phyloP scores from a whole-genome alignment of 2,888 invertebrate species.

The Galerucella pusilla region DNA sequence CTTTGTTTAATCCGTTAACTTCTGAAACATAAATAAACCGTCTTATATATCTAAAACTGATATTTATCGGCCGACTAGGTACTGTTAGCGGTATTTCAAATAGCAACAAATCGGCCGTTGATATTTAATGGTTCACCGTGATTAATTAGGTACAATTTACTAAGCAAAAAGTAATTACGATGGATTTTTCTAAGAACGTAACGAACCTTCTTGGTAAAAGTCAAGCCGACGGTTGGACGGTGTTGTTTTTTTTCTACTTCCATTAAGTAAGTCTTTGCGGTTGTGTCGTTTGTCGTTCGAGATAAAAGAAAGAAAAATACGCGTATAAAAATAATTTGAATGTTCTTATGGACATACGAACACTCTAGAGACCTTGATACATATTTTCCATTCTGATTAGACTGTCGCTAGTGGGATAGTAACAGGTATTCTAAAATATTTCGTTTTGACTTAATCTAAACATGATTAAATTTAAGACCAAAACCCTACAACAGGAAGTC shows the following conservation, averaged over 20 bases:
- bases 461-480: no score
- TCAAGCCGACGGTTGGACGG: neutral
- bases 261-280: constrained; percentile 15
- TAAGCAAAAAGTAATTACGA: constrained; percentile 25
- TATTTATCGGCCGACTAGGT: neutral
- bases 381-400: constrained; percentile 45
- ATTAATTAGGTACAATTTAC: constrained; percentile 27
- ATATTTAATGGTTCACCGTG: constrained; percentile 15
- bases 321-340: constrained; percentile 59
- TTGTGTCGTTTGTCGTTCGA: constrained; percentile 40
- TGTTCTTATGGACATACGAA: constrained; percentile 57
- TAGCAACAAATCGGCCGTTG: constrained; percentile 9
- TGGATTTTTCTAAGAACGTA: constrained; percentile 24
- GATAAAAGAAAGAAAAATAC: constrained; percentile 49
- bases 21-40: neutral
- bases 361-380: constrained; percentile 51
- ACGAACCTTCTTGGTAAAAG: constrained; percentile 22
- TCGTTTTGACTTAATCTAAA: no score
- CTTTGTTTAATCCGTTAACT: neutral
- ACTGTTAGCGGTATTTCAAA: constrained; percentile 9
- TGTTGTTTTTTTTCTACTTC: neutral
- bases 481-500: constrained; percentile 39
- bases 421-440: constrained; percentile 42
- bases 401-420: constrained; percentile 48
- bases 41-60: neutral